phyloP scores from a whole-genome alignment of 2,797 vertebrate species.

The Tragopan temminckii region DNA sequence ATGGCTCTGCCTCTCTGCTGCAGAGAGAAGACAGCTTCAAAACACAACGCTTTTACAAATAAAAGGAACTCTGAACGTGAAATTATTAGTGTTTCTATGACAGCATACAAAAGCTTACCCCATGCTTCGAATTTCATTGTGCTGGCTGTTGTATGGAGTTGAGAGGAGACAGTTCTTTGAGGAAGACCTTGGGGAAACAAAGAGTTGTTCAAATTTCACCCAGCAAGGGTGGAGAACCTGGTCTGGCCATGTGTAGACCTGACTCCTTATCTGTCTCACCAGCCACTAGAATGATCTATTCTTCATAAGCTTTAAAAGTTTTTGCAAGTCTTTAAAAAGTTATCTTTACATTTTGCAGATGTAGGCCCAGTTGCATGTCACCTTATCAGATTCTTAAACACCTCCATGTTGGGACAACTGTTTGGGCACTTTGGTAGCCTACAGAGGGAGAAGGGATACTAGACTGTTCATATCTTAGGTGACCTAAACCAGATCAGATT shows the following conservation, averaged over 20 bases:
- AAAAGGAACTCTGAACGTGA: neutral
- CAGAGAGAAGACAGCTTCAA: neutral
- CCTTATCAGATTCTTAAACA: neutral
- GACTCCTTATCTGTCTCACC: neutral
- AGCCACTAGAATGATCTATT: neutral
- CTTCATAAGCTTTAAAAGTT: neutral
- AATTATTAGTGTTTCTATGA: neutral
- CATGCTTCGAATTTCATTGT: neutral
- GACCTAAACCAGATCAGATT: neutral
- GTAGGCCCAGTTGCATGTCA: neutral
- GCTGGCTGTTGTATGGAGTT: neutral
- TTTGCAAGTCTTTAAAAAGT: neutral
- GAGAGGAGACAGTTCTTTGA: neutral
- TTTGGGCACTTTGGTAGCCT: neutral
- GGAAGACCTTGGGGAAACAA: neutral
- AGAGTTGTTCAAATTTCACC: neutral
- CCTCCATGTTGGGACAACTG: neutral
- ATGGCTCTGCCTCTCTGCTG: neutral
- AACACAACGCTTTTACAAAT: neutral
- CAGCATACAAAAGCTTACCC: neutral
- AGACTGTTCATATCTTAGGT: neutral
- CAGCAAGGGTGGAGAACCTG: neutral
- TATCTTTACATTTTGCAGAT: neutral
- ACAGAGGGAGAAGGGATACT: neutral
- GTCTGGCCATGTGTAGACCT: neutral